These are phyloP conservation scores for Mus spicilegus DNA, from an alignment of 2,113 vertebrate species.

Conservation along the genomic window DNA sequence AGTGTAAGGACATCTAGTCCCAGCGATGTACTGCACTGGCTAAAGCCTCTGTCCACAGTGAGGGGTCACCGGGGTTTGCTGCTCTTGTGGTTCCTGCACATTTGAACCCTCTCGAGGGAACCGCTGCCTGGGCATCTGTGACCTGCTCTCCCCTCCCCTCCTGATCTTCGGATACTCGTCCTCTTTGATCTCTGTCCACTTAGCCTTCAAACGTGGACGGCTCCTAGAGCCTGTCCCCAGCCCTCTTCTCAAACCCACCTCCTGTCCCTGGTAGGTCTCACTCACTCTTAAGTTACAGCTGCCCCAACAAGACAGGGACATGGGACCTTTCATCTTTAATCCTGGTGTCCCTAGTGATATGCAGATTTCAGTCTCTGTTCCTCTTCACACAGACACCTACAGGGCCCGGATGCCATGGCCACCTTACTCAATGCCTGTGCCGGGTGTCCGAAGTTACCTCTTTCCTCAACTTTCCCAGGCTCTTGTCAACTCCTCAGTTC, in stretches of 20 bases:
- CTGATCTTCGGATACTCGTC: neutral
- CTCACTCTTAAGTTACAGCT: neutral
- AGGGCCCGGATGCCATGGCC: neutral
- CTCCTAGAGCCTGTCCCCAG: neutral
- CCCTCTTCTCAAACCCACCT: neutral
- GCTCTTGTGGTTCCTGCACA: neutral
- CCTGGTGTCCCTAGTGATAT: neutral
- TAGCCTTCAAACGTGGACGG: neutral
- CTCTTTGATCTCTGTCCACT: neutral
- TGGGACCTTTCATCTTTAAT: neutral
- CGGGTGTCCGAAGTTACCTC: neutral
- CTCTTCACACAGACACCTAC: neutral
- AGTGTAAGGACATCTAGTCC: neutral
- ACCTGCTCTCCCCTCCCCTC: neutral
- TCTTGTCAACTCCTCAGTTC: neutral
- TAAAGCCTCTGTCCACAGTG: neutral
- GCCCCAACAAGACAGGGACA: neutral
- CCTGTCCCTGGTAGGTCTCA: neutral
- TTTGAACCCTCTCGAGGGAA: neutral
- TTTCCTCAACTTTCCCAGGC: neutral
- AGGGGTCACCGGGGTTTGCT: neutral
- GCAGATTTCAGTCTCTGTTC: neutral
- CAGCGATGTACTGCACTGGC: neutral
- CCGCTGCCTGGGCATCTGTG: neutral
- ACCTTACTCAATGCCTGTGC: neutral